phyloP scores from a whole-genome alignment of 2,888 invertebrate genomes.

The Synanthedon formicaeformis region DNA sequence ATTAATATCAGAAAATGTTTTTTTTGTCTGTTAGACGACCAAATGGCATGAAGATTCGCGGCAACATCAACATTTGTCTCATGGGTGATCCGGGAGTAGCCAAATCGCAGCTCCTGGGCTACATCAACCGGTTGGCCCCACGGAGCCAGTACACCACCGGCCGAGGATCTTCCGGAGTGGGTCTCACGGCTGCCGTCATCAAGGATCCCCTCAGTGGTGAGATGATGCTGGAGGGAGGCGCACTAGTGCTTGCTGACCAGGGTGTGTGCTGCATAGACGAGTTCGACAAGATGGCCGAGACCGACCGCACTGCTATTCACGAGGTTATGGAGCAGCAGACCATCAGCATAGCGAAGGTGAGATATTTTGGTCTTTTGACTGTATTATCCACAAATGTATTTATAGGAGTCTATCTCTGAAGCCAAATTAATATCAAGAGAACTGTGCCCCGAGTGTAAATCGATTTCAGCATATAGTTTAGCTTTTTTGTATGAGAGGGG shows the following conservation, averaged over 20 bases:
- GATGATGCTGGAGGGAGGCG: slow-evolving; percentile 97
- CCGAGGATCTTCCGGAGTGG: slow-evolving; percentile 97
- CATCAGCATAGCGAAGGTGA: slow-evolving; percentile 96
- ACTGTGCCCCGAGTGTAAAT: not conserved
- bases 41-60: slow-evolving; percentile 97
- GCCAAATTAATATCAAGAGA: too few species aligned
- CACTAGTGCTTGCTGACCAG: slow-evolving; percentile 94
- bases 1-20: too few species aligned
- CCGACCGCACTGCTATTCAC: slow-evolving; percentile 94
- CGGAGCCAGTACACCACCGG: slow-evolving; percentile 97
- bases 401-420: not conserved
- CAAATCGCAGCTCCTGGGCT: slow-evolving; percentile 95
- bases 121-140: slow-evolving; percentile 93
- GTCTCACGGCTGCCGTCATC: slow-evolving; percentile 97
- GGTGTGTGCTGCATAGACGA: slow-evolving; percentile 99
- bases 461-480: too few species aligned
- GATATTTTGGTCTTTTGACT: not conserved
- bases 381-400: not conserved
- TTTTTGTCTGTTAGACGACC: slow-evolving; percentile 66
- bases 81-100: slow-evolving; percentile 99
- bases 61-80: slow-evolving; percentile 96
- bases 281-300: slow-evolving; percentile 99
- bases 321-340: slow-evolving; percentile 99
- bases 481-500: too few species aligned
- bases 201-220: slow-evolving; percentile 98